phyloP scores from a whole-genome alignment of 1,140 invertebrate species.

The Halyomorpha halys region DNA sequence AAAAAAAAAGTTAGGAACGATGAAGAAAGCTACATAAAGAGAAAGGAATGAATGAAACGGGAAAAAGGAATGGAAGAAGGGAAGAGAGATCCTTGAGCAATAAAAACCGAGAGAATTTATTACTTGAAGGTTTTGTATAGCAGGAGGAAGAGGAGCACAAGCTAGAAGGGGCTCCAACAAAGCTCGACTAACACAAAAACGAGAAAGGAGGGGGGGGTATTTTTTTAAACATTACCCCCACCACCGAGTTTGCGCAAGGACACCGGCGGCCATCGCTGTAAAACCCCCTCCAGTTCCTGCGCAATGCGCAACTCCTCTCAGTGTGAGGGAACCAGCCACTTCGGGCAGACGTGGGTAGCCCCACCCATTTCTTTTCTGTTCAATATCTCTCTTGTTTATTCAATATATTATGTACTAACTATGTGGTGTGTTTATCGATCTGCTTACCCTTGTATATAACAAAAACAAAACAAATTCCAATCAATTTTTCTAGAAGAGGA shows the following conservation, averaged over 20 bases:
- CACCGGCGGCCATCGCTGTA: not conserved
- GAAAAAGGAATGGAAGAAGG: not conserved
- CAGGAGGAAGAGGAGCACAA: not conserved
- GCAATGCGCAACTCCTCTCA: conserved; percentile 3
- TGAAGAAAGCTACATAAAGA: not conserved
- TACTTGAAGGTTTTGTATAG: not conserved
- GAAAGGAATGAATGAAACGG: not conserved
- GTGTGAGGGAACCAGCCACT: not conserved
- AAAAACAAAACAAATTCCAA: too few species aligned
- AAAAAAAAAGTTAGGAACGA: too few species aligned
- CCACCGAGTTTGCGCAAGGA: not conserved
- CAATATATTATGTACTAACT: too few species aligned
- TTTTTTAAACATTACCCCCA: conserved; percentile 17
- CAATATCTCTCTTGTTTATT: not conserved
- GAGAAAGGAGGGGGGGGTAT: not conserved
- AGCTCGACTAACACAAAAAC: not conserved
- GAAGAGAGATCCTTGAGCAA: not conserved
- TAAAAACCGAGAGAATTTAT: too few species aligned
- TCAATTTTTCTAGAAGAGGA: too few species aligned
- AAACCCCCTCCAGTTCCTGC: not conserved
- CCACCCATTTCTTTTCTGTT: not conserved
- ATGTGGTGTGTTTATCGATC: too few species aligned
- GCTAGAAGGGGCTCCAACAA: not conserved
- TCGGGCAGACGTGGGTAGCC: not conserved
- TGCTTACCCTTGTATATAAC: too few species aligned